Percentiles rank a stretch among this genome's conserved stretches.
Conservation (phyloP, 2,113 vertebrate species). For the Synchiropus splendidus region DNA sequence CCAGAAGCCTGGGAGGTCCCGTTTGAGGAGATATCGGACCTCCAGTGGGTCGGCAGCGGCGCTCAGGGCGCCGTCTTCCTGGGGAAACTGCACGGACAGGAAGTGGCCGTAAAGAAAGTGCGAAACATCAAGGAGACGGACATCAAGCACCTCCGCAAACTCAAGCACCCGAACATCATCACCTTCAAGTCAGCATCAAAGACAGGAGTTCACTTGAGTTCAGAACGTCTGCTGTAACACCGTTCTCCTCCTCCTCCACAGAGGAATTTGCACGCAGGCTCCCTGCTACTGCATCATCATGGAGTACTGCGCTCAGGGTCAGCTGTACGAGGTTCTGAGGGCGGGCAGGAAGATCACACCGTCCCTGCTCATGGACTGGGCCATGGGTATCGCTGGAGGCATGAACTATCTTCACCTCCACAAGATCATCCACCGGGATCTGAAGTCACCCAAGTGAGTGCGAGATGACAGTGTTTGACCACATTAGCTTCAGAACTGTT, state of each 20-base stretch:
- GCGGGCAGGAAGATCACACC: conserved; percentile 92
- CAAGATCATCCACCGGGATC: conserved; percentile 98
- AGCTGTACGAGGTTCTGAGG: conserved; percentile 96
- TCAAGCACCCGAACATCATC: conserved; percentile 98
- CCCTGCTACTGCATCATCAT: conserved; percentile 98
- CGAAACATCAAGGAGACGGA: conserved; percentile 94
- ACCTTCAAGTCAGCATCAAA: conserved; percentile 85
- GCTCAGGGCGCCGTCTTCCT: conserved; percentile 95
- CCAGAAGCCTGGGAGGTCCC: conserved; percentile 87
- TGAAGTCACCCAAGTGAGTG: conserved; percentile 93
- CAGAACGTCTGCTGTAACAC: background rate
- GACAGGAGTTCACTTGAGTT: background rate
- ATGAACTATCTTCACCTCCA: conserved; percentile 99
- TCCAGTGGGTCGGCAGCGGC: conserved; percentile 97
- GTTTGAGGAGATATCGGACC: conserved; percentile 96
- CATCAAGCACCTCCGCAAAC: conserved; percentile 93
- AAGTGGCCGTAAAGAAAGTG: conserved; percentile 95
- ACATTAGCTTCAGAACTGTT: too few species aligned
- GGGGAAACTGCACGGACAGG: conserved; percentile 88
- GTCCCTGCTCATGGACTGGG: conserved; percentile 92
- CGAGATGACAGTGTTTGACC: background rate
- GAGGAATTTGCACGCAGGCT: conserved; percentile 95
- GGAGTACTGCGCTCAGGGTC: conserved; percentile 98
- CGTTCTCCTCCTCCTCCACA: conserved; percentile 30
- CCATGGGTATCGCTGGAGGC: conserved; percentile 96